Conservation (phyloP, 2,797 vertebrate species). For the Pachyuromys duprasi region DNA sequence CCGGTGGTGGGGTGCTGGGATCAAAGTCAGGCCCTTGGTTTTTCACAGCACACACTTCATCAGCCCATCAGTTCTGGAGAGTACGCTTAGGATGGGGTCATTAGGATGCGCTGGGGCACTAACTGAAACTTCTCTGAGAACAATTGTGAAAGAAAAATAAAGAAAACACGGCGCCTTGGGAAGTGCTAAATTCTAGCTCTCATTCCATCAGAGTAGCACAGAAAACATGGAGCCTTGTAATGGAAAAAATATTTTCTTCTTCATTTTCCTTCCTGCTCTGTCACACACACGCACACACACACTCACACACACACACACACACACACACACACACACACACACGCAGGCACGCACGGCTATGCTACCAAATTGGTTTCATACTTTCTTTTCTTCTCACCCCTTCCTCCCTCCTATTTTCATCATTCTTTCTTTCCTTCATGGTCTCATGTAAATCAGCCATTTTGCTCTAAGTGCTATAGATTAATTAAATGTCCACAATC, state of each 20-base stretch:
- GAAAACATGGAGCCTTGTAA: background rate
- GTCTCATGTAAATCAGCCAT: background rate
- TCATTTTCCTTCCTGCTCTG: background rate
- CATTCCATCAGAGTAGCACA: background rate
- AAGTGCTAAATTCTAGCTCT: no score
- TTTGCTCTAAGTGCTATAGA: background rate
- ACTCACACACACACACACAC: background rate
- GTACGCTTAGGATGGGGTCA: background rate
- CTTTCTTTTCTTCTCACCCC: background rate
- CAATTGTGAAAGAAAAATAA: background rate
- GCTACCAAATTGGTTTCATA: background rate
- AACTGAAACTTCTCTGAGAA: background rate
- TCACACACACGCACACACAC: accelerated
- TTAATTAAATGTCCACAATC: background rate
- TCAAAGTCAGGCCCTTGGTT: background rate
- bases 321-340: background rate
- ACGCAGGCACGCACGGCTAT: no score
- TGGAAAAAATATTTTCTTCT: background rate
- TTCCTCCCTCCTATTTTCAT: no score
- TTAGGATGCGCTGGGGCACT: background rate
- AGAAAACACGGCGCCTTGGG: background rate
- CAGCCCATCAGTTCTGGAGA: background rate
- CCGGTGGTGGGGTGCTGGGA: background rate
- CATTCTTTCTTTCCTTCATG: background rate
- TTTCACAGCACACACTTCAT: background rate